phyloP scores from a whole-genome alignment of 2,797 vertebrate species.

The Heteromormyrus szaboi region DNA sequence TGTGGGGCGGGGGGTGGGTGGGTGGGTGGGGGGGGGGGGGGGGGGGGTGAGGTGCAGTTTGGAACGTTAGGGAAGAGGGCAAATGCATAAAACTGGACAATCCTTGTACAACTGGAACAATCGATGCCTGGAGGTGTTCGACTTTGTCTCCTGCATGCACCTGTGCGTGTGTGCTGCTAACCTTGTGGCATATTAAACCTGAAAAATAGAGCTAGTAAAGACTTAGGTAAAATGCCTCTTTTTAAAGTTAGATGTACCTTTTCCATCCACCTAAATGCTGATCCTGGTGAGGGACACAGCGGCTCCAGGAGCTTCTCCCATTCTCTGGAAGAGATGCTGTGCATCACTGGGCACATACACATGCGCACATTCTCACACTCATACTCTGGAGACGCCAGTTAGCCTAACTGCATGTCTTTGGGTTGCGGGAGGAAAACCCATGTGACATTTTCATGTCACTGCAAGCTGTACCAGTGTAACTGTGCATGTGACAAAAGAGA shows the following conservation, averaged over 20 bases:
- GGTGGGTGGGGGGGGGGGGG: too few species aligned
- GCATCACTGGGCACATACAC: neutral
- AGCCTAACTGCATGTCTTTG: neutral
- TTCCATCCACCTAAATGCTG: neutral
- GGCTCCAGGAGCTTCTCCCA: neutral
- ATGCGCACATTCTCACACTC: neutral
- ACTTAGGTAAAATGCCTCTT: neutral
- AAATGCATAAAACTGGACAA: neutral
- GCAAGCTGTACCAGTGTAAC: neutral
- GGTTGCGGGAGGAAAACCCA: neutral
- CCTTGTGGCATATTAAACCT: neutral
- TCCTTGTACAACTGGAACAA: neutral
- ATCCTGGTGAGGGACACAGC: neutral
- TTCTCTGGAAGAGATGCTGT: neutral
- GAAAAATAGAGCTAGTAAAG: neutral
- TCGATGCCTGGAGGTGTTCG: neutral
- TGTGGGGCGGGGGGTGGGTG: neutral
- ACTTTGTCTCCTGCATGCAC: neutral
- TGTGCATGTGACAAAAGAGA: neutral
- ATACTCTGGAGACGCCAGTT: neutral
- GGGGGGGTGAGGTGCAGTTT: neutral
- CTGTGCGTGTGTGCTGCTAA: constrained; percentile 3
- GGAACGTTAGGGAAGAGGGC: neutral
- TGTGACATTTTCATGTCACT: neutral
- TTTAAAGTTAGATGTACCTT: neutral